Evolutionary conservation across 1,140 invertebrate genomes (phyloP), one percentile per base, ranked within the genome.

Genomic region (Drosophila rufa): DNA sequence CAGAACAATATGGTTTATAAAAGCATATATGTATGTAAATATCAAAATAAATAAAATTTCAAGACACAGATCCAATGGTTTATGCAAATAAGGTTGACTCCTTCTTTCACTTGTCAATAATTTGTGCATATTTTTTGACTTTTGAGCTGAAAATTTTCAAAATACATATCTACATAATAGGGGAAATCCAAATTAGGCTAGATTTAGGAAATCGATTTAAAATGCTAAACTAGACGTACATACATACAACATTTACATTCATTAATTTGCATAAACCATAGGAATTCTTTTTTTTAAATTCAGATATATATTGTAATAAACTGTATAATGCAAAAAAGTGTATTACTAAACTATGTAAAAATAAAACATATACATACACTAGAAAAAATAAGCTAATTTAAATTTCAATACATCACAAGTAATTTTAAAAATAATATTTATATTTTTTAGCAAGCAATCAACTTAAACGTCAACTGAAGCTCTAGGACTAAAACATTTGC

Each of bases 61-160:
- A 82, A 90, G 75, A 80, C 82, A 86, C 75, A 82, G 51, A 70
- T 89, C 91, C 91, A 92, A 92, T 92, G 91, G 91, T 92, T 92
- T 92, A 92, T 92, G 91, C 91, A 92, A 92, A 91, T 76, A 91
- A 84, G 87, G 70, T 80, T 75, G 73, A 81, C 56, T 77, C 75
- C 53, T 64, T 71, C 74, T 67, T 58, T 43, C 71, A 58, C 76
- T 66, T 68, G 45, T 78, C 68, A 74, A 79, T 70, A 58, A 79
- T 80, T 79, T 90, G 85, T 91, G 85, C 85, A 90, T 90, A 90
- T 90, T 90, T 90, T 90, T 91, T 90, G 82, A 90, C 62, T 77
- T 91, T 90, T 91, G 75, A 81, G 82, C 85, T 91, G 79, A 91
- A 90, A 90, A 64, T 58, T 83, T 40, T 51, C 19, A 14, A 74